Evolutionary conservation across 2,797 vertebrate species (phyloP).

Genomic region (Pipistrellus pygmaeus): DNA sequence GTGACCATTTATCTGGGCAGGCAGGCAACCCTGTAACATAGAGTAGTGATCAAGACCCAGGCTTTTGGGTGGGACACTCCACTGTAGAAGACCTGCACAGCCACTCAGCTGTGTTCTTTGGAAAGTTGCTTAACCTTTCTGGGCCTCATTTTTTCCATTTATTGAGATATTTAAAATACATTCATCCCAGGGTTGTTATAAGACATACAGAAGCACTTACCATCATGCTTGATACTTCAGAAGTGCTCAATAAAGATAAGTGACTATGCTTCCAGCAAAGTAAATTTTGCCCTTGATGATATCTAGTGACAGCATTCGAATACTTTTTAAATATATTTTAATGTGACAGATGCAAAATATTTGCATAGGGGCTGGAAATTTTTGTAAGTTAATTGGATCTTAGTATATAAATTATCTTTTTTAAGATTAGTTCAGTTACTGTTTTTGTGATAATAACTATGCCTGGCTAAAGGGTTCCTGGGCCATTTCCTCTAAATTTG

Average conservation of each 20-base stretch:
- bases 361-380: not conserved
- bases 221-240: not conserved
- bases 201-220: not conserved
- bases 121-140: conserved; percentile 1
- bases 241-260: not conserved
- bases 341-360: conserved; percentile 41
- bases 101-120: not conserved
- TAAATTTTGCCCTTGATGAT: conserved; percentile 1
- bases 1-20: not conserved
- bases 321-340: conserved; percentile 16
- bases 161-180: not conserved
- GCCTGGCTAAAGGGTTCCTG: not conserved
- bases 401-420: not conserved
- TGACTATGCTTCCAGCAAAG: not conserved
- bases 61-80: not conserved
- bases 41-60: not conserved
- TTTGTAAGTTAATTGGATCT: conserved; percentile 44
- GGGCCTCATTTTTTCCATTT: not conserved
- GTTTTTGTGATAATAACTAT: conserved; percentile 44
- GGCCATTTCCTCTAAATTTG: not conserved
- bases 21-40: not conserved
- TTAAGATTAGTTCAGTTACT: conserved; percentile 21
- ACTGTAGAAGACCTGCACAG: not conserved
- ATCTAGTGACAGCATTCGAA: conserved; percentile 31
- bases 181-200: not conserved